A percentile compares a stretch with the other conserved stretches of the same genome.
Conservation (phyloP, 2,797 vertebrate species). For the Sorex maritimensis region DNA sequence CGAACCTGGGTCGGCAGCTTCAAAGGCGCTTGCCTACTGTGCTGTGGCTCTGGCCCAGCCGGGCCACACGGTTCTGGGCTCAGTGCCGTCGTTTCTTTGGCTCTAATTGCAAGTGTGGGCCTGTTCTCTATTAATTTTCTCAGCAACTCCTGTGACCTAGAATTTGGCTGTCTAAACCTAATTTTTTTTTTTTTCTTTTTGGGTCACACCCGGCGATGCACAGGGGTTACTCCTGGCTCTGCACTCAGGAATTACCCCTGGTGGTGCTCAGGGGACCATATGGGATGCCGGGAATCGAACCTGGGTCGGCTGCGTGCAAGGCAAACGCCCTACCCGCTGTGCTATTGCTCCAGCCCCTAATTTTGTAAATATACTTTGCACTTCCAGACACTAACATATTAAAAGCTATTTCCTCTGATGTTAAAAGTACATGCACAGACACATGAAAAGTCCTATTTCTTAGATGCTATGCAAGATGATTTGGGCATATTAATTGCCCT, state of each 20-base stretch:
- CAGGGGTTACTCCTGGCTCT: no score
- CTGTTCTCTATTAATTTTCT: slow-evolving; percentile 31
- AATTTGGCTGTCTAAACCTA: slow-evolving; percentile 52
- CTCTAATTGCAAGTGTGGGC: slow-evolving; percentile 35
- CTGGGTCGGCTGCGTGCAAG: no score
- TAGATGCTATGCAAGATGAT: background rate
- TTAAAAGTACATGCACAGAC: background rate
- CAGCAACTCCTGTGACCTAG: slow-evolving; percentile 39
- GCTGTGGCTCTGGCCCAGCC: background rate
- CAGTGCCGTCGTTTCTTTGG: slow-evolving; percentile 38
- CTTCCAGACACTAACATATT: slow-evolving; percentile 61
- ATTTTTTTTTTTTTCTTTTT: no score
- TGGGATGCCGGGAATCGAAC: no score
- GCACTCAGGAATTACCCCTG: no score
- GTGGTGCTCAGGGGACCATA: no score
- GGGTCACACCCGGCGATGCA: no score
- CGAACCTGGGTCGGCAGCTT: no score
- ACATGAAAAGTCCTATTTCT: slow-evolving; percentile 28
- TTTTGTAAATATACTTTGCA: background rate
- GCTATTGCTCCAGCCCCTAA: no score
- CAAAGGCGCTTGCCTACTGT: background rate
- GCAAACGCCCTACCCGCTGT: no score
- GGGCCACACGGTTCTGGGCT: slow-evolving; percentile 20
- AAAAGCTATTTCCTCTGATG: slow-evolving; percentile 46
- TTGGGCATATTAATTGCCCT: slow-evolving; percentile 44